Evolutionary conservation across 2,888 invertebrate species (phyloP), one percentile per base, ranked within the genome.

Genomic region (Phalangium opilio): DNA sequence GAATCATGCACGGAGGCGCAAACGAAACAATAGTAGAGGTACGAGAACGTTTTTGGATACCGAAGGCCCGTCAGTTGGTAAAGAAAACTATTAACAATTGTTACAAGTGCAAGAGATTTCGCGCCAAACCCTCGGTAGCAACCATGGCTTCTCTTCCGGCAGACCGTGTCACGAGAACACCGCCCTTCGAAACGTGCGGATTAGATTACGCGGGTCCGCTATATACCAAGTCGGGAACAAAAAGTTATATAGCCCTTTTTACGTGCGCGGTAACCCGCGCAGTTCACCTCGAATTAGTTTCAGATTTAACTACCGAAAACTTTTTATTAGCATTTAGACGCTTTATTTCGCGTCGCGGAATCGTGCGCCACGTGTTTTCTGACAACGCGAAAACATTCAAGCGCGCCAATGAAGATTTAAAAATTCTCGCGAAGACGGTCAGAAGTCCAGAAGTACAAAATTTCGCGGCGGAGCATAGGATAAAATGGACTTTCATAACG

Each of bases 381-480:
- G 43, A 43, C n/a, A 43, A 43, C 35, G 43, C 43, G 11, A 33
- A 43, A 34, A 42, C 14, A 12, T 42, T 42, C 27, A 42, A 42
- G 17, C 12, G 43, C 33, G 43, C 43, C 4, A 19, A 43, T 19
- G n/a, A 34, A 11, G 42, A 43, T 10, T 43, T 43, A 8, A 27
- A 27, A 27, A 27, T 27, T 27, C 27, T 27, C 4, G 27, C 27
- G 5, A 4, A 27, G 27, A 27, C 27, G 8, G 27, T 27, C 4
- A 27, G 27, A 27, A 27, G 27, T 8, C 27, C 27, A 27, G 5
- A 27, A 27, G 27, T 27, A 7, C 27, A 27, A 27, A 27, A 27
- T 8, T 27, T 27, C 27, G 27, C 27, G 4, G 4, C 27, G 8
- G 27, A 27, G 8, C 27, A 27, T 8, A n/a, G 27, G 5, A 27